Conservation (phyloP, 2,888 invertebrate species). For the Cotesia congregata region DNA sequence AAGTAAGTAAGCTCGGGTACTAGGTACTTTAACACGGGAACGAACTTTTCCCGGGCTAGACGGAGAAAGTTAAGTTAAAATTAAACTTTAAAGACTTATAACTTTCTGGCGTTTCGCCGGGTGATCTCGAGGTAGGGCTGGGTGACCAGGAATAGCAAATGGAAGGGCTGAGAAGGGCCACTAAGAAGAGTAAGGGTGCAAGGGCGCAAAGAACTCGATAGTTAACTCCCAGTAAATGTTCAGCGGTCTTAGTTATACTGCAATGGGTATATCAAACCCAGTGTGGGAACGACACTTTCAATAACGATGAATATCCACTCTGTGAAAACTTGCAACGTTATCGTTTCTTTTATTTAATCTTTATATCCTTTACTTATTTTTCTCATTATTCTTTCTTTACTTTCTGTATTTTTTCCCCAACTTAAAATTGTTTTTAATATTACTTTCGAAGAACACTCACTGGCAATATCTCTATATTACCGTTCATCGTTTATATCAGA, state of each 20-base stretch:
- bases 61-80: constrained; percentile 55
- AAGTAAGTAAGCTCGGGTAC: constrained; percentile 15
- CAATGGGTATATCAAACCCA: constrained; percentile 7
- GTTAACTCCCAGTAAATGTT: constrained; percentile 52
- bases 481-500: background rate
- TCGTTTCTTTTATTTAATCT: constrained; percentile 43
- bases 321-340: constrained; percentile 41
- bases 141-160: background rate
- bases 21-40: constrained; percentile 19
- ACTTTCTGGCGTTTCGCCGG: constrained; percentile 55
- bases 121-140: constrained; percentile 50
- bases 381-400: background rate
- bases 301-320: constrained; percentile 48
- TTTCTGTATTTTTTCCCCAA: background rate
- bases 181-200: background rate
- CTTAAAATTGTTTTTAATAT: background rate
- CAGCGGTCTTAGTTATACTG: constrained; percentile 30
- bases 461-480: background rate
- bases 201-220: constrained; percentile 33
- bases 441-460: background rate
- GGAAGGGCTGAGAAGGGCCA: constrained; percentile 2
- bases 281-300: constrained; percentile 46
- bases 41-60: constrained; percentile 32
- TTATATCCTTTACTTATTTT: constrained; percentile 6
- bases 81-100: constrained; percentile 61